These are phyloP conservation scores for Microtus richardsoni DNA, from an alignment of 2,113 vertebrate species.

Conservation along the genomic window DNA sequence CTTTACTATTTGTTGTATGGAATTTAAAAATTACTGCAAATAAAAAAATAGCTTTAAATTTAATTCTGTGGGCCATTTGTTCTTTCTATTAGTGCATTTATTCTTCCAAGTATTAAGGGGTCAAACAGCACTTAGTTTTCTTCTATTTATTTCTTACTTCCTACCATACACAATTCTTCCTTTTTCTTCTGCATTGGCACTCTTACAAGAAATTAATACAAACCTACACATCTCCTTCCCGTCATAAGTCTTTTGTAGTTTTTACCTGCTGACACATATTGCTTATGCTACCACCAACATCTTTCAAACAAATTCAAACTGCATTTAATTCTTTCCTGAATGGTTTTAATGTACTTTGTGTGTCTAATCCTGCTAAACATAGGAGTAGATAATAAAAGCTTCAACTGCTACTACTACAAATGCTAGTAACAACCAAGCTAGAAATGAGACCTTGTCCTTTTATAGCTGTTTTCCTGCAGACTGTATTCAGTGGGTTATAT, in stretches of 20 bases:
- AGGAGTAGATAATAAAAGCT: not conserved
- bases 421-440: not conserved
- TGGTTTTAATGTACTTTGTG: not conserved
- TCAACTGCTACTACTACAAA: not conserved
- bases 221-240: not conserved
- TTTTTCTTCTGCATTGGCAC: not conserved
- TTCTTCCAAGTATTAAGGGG: not conserved
- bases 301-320: constrained; percentile 48
- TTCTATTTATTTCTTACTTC: not conserved
- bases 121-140: not conserved
- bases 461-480: not conserved
- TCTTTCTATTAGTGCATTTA: constrained; percentile 8
- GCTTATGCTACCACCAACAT: not conserved
- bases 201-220: not conserved
- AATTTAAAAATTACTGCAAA: not conserved
- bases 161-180: not conserved
- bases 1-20: not conserved
- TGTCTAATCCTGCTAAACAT: not conserved
- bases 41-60: not conserved
- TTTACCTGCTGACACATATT: not conserved
- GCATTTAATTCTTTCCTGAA: not conserved
- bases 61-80: not conserved
- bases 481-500: not conserved
- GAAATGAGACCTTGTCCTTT: not conserved
- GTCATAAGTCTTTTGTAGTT: not conserved